Conservation (phyloP, 2,888 invertebrate genomes). For the Vannuccia rotundouncinata region DNA sequence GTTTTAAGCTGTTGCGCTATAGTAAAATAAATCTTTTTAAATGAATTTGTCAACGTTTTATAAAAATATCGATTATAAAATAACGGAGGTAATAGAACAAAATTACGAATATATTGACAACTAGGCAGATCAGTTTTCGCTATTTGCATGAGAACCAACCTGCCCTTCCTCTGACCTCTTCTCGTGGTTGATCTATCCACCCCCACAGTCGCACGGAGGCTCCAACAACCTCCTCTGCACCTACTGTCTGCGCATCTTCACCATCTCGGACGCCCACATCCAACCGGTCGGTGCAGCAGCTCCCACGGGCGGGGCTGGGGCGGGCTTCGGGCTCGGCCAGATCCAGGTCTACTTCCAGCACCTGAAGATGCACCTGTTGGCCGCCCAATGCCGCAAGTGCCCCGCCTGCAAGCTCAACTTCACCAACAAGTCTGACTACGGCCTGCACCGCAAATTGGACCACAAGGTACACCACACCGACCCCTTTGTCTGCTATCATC, state of each 20-base stretch:
- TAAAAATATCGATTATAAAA: too few relatives aligned
- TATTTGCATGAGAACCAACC: too few relatives aligned
- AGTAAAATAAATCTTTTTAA: too few relatives aligned
- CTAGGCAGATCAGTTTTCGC: too few relatives aligned
- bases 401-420: conserved; percentile 33
- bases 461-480: conserved; percentile 30
- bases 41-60: too few relatives aligned
- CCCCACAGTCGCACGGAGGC: conserved; percentile 19
- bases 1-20: too few relatives aligned
- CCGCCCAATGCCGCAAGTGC: conserved; percentile 17
- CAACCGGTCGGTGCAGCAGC: conserved; percentile 1
- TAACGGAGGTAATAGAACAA: too few relatives aligned
- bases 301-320: conserved; percentile 14
- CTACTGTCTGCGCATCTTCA: conserved; percentile 36
- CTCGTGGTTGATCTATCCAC: neutral
- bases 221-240: conserved; percentile 35
- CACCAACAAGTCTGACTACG: conserved; percentile 36
- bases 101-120: too few relatives aligned
- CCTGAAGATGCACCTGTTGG: conserved; percentile 32
- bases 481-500: too few relatives aligned
- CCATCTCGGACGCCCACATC: conserved; percentile 28
- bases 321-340: conserved; percentile 32
- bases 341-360: conserved; percentile 37
- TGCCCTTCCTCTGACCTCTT: neutral
- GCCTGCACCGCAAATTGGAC: conserved; percentile 33